Evolutionary conservation across 2,888 invertebrate genomes (phyloP).

Genomic region (Eretmocerus hayati): DNA sequence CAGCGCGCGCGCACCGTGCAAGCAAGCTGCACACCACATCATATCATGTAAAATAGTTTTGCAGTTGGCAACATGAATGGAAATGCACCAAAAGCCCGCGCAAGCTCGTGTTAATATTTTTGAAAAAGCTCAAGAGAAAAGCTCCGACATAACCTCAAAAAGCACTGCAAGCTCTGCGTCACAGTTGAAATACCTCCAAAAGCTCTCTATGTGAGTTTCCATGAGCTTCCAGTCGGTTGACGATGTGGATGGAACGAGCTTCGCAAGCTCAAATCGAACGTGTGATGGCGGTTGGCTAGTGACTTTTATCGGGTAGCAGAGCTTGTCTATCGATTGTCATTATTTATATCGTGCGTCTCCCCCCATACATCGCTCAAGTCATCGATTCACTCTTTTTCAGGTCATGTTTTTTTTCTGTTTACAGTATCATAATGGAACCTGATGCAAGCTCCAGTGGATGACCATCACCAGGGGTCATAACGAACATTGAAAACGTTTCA

Average conservation of each 20-base stretch:
- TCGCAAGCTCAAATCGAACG: background rate
- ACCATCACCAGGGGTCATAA: too few relatives aligned
- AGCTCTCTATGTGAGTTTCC: too few relatives aligned
- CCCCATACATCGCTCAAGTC: slow-evolving; percentile 48
- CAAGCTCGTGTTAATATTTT: slow-evolving; percentile 15
- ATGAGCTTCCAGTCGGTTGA: background rate
- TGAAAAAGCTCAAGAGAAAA: too few relatives aligned
- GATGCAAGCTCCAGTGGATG: too few relatives aligned
- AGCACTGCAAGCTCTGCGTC: background rate
- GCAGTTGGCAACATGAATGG: slow-evolving; percentile 10
- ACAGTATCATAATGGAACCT: too few relatives aligned
- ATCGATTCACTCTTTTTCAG: slow-evolving; percentile 45
- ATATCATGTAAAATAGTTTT: too few relatives aligned
- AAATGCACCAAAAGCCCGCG: slow-evolving; percentile 19
- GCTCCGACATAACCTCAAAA: background rate
- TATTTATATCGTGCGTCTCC: slow-evolving; percentile 48
- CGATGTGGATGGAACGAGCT: background rate
- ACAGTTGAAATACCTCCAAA: too few relatives aligned
- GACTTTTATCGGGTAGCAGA: slow-evolving; percentile 28
- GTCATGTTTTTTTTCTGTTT: too few relatives aligned
- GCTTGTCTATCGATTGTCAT: slow-evolving; percentile 47
- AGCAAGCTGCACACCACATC: too few relatives aligned
- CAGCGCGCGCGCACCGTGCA: background rate
- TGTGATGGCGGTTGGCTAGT: slow-evolving; percentile 24
- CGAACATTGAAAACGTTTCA: too few relatives aligned